These are phyloP conservation scores for Masticophis lateralis DNA, from an alignment of 2,797 vertebrate species.

Conservation along the genomic window DNA sequence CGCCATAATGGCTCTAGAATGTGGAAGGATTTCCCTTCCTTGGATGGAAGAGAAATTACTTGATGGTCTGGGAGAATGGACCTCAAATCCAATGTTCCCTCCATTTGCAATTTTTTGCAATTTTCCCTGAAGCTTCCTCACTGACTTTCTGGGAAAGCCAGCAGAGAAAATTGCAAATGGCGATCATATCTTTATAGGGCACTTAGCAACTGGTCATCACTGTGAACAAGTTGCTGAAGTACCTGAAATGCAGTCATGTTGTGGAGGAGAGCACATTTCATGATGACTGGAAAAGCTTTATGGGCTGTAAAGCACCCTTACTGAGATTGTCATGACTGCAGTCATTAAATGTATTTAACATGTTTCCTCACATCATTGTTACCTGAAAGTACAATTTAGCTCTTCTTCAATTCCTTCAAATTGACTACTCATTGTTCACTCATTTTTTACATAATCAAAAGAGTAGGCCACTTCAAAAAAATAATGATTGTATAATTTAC, in stretches of 20 bases:
- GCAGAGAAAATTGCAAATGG: background rate
- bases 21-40: background rate
- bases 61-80: background rate
- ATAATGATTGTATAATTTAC: background rate
- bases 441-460: background rate
- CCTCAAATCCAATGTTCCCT: background rate
- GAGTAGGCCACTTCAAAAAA: background rate
- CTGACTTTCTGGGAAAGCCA: background rate
- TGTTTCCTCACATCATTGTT: conserved; percentile 21
- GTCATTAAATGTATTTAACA: background rate
- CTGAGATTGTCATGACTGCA: background rate
- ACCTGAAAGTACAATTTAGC: conserved; percentile 2
- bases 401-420: background rate
- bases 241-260: background rate
- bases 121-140: background rate
- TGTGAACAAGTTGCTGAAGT: background rate
- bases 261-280: background rate
- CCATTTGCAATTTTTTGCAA: background rate
- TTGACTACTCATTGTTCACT: background rate
- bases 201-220: background rate
- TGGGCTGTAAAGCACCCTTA: background rate
- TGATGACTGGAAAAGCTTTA: background rate
- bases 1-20: background rate
- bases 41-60: too few relatives aligned
- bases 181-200: background rate